phyloP scores from a whole-genome alignment of 2,888 invertebrate species.

The Andricus quercusramuli region DNA sequence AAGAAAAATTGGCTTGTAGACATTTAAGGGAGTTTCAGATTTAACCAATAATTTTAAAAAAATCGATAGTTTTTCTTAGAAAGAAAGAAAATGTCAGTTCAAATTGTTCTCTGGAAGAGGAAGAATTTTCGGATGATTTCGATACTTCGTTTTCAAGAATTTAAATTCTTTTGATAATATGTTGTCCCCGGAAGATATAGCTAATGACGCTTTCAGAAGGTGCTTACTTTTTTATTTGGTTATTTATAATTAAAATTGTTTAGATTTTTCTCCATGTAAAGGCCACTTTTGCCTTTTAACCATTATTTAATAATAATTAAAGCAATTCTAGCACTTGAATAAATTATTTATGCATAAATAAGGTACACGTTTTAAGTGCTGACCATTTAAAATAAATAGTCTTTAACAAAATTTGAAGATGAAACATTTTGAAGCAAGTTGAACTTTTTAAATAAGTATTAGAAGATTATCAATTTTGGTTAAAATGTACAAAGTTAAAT shows the following conservation, averaged over 20 bases:
- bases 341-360: too few relatives aligned
- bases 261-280: too few relatives aligned
- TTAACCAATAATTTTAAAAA: not conserved
- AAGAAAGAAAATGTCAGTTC: not conserved
- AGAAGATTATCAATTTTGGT: too few relatives aligned
- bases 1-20: not conserved
- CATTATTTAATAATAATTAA: too few relatives aligned
- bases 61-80: not conserved
- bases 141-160: not conserved
- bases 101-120: not conserved
- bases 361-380: too few relatives aligned
- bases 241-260: not conserved
- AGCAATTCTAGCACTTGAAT: too few relatives aligned
- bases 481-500: too few relatives aligned
- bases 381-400: too few relatives aligned
- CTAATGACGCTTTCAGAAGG: not conserved
- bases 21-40: not conserved
- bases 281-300: too few relatives aligned
- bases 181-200: conserved; percentile 2
- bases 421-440: too few relatives aligned
- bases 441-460: too few relatives aligned
- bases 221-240: not conserved
- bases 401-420: too few relatives aligned
- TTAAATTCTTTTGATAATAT: not conserved
- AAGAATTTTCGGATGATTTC: not conserved